phyloP scores from a whole-genome alignment of 2,797 vertebrate species.

The Dromococcyx pavoninus region DNA sequence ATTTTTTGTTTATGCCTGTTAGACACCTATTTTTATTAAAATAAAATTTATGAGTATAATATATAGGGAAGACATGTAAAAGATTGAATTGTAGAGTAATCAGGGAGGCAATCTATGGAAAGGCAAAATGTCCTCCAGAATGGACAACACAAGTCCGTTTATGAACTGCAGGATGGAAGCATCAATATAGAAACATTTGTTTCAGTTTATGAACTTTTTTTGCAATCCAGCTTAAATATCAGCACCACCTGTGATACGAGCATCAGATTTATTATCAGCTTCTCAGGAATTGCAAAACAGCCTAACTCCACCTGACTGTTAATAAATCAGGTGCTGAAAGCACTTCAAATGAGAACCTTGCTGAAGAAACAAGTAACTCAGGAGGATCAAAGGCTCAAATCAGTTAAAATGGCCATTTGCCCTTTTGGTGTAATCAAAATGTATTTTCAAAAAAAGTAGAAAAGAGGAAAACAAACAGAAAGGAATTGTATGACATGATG shows the following conservation, averaged over 20 bases:
- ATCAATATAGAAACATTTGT: slow-evolving; percentile 51
- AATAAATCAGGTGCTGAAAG: slow-evolving; percentile 73
- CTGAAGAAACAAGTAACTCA: slow-evolving; percentile 36
- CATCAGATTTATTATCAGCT: slow-evolving; percentile 70
- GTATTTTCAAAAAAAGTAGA: neutral
- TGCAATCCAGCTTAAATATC: slow-evolving; percentile 43
- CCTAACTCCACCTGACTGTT: slow-evolving; percentile 37
- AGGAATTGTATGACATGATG: neutral
- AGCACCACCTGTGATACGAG: slow-evolving; percentile 64
- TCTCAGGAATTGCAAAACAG: slow-evolving; percentile 48
- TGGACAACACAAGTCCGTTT: neutral
- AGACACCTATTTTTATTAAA: slow-evolving; percentile 75
- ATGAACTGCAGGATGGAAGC: slow-evolving; percentile 3
- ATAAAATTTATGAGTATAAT: slow-evolving; percentile 75
- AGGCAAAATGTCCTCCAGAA: slow-evolving; percentile 45
- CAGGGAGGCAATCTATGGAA: slow-evolving; percentile 44
- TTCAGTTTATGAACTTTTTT: slow-evolving; percentile 52
- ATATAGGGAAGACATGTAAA: slow-evolving; percentile 28
- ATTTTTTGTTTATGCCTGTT: slow-evolving; percentile 66
- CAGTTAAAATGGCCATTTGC: slow-evolving; percentile 27
- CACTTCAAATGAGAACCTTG: slow-evolving; percentile 45
- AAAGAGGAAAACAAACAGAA: neutral
- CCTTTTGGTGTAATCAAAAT: slow-evolving; percentile 10
- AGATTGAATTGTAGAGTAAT: slow-evolving; percentile 44
- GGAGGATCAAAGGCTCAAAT: slow-evolving; percentile 23